phyloP scores from a whole-genome alignment of 2,888 invertebrate species.

The Ptychoptera contaminata region DNA sequence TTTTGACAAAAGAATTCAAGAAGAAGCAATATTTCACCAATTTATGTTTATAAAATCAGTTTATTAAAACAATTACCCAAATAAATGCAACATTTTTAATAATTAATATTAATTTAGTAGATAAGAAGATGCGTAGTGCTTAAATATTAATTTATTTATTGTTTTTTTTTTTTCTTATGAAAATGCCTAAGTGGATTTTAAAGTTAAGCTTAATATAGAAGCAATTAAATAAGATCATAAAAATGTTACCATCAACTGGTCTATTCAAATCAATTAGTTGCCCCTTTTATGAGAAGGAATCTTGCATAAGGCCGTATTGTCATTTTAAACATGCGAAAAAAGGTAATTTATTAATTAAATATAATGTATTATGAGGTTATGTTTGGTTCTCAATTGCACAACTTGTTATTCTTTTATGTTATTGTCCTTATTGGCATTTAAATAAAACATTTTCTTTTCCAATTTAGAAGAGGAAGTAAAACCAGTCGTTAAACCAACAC shows the following conservation, averaged over 20 bases:
- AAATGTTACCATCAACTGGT: constrained; percentile 82
- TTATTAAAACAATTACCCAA: too few relatives aligned
- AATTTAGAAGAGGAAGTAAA: constrained; percentile 17
- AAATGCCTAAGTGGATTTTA: too few relatives aligned
- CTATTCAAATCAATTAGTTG: constrained; percentile 75
- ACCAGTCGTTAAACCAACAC: constrained; percentile 6
- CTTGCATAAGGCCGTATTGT: constrained; percentile 81
- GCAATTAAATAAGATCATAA: constrained; percentile 7
- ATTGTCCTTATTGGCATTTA: constrained; percentile 3
- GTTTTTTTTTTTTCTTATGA: too few relatives aligned
- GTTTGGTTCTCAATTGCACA: not conserved
- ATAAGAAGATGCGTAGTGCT: too few relatives aligned
- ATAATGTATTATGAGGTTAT: not conserved
- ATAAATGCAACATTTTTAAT: too few relatives aligned
- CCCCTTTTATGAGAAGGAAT: constrained; percentile 64
- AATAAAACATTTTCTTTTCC: constrained; percentile 7
- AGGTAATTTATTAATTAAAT: constrained; percentile 30
- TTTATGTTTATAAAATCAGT: too few relatives aligned
- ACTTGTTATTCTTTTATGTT: not conserved
- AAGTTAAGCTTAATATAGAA: too few relatives aligned
- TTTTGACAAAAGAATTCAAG: too few relatives aligned
- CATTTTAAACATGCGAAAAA: constrained; percentile 76
- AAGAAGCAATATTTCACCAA: too few relatives aligned
- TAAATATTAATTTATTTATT: too few relatives aligned
- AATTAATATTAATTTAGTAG: too few relatives aligned